Base-by-base conservation (phyloP, 37 sponge, comb jelly and placozoan species). In the Chondrosia reniformis region DNA sequence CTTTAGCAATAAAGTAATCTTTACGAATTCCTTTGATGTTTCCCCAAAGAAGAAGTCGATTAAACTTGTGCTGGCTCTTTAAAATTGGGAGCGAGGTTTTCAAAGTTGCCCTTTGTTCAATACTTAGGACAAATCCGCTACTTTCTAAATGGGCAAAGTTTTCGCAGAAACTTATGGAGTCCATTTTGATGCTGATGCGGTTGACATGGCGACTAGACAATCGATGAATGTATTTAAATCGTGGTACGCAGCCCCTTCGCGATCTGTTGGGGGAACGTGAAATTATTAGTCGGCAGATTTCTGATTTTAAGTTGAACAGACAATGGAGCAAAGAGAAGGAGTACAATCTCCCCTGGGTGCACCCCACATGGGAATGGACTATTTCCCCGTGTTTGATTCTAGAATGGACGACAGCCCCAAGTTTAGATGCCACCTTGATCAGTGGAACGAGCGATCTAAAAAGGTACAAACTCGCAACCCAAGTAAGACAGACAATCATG, bases 1-100 rank as follows among this genome's bases (percentile, higher is more conserved):
- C 99, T 15, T 87, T 89, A 25, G 87, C 91, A 37, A 99, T 86
- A 75, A 91, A 99, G 81, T 99, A 99, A 79, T 93, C 84, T 4
- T 67, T 84, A 55, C 87, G 82, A 37, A 95, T 84, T 19, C 99
- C 99, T 55, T 80, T 76, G 36, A 99, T 82, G 22, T 80, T 83
- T 17, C 99, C 99, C 99, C 99, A 99, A 24, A 99, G 76, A 61
- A 87, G 81, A 13, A 95, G 88, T 19, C 82, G 44, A 31, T 73
- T 64, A 80, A 99, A 93, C 76, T 95, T 95, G 85, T 95, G 84
- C 27, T 90, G 77, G 36, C 67, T 84, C 75, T 78, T 62, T 30
- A 90, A 81, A 27, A 89, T 72, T 17, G 86, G 63, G 13, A 99
- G 89, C 8, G 94, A 93, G 31, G 86, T 80, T 69, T 93, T 93